Percentiles rank a stretch among this genome's conserved stretches.
These are phyloP conservation scores for Camponotus floridanus DNA, from an alignment of 1,140 invertebrate species.

Conservation along the genomic window DNA sequence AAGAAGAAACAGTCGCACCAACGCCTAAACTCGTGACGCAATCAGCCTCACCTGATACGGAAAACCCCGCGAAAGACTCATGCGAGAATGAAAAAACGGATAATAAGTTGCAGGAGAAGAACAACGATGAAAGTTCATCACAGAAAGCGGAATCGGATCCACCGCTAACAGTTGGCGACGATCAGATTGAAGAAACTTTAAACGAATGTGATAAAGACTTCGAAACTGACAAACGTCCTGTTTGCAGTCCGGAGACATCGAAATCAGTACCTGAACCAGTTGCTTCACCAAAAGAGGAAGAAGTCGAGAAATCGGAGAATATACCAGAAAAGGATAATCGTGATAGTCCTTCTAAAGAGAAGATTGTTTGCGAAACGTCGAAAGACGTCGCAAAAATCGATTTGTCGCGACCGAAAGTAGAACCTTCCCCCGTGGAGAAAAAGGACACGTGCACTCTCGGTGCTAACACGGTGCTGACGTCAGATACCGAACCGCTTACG, in stretches of 20 bases:
- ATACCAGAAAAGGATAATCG: conserved; percentile 49
- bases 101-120: neutral
- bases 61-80: conserved; percentile 48
- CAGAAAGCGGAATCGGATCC: conserved; percentile 43
- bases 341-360: conserved; percentile 54
- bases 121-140: conserved; percentile 29
- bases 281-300: conserved; percentile 64
- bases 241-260: conserved; percentile 65
- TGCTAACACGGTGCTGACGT: conserved; percentile 12
- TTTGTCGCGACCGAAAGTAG: conserved; percentile 64
- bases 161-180: conserved; percentile 3
- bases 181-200: conserved; percentile 30
- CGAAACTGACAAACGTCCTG: conserved; percentile 54
- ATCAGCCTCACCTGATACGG: conserved; percentile 9
- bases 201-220: conserved; percentile 65
- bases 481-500: conserved; percentile 68
- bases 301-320: conserved; percentile 58
- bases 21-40: conserved; percentile 70
- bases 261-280: conserved; percentile 73
- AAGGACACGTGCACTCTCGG: conserved; percentile 60
- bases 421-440: conserved; percentile 60
- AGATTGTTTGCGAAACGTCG: conserved; percentile 46
- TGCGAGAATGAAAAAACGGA: conserved; percentile 38
- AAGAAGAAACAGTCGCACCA: conserved; percentile 79
- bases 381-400: conserved; percentile 66